Base-by-base conservation (phyloP, 35 echinoderm and acorn worm genomes). In the Acanthaster planci region DNA sequence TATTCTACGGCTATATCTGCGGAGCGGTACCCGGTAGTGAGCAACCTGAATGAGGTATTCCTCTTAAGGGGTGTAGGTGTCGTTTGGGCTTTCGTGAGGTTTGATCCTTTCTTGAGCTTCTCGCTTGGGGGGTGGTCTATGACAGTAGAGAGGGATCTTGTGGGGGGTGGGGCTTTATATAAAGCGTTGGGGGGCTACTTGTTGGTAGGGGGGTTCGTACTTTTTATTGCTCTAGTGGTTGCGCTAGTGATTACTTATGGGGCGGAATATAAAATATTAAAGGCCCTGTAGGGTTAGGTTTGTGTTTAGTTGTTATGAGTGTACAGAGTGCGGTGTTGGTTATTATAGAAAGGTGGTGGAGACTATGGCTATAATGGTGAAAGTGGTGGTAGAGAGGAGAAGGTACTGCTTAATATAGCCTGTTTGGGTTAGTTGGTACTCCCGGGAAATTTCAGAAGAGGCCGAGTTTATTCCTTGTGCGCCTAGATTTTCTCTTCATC, bases 1-100 rank as follows among this genome's bases (percentile, higher is more conserved):
- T 87, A 87, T 32, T 87, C 85, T 64, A 78, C 22, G 15, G 85
- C 85, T 5, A 23, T 87, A 5, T 77, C 85, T 8, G 85, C 85
- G 0, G 85, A 87, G 29, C 85, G 85, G 15, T 87, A 51, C 18
- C 85, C 85, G 12, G 27, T 18, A 22, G 50, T 87, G 6, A 67
- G 68, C 6, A 54, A 78, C 0, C 22, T 57, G 10, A 44, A 72
- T 21, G 85, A 54, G 21, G 30, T 82, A n/a, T 2, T 55, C 5
- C 22, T 47, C 5, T n/a, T 82, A 2, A 52, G 27, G 0, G 2
- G 53, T 2, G 7, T 82, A 16, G 14, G 53, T 54, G 22, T 54
- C 29, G 53, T 54, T 15, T 82, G 80, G 18, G 51, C 31, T 0
- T 19, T 52, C 55, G 8, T 82, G 8, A 54, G n/a, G 15, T 82